Percentiles rank a stretch among this genome's conserved stretches.
Evolutionary conservation across 2,113 vertebrate species (phyloP).

Genomic region (Eclectus roratus): DNA sequence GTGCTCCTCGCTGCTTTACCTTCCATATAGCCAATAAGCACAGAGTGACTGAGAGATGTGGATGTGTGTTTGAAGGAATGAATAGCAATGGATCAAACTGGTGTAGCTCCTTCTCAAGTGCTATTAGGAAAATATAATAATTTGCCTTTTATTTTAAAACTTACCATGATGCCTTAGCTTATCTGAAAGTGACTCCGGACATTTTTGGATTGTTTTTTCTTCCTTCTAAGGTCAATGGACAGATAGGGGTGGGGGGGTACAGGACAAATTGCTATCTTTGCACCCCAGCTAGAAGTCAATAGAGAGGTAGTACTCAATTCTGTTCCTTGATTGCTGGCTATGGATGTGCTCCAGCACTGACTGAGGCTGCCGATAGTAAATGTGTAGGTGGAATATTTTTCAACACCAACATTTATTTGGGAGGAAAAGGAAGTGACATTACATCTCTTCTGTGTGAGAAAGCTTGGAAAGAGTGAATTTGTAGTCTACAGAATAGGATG

Average conservation of each 20-base stretch:
- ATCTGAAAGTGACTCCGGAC: not conserved
- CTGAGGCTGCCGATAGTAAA: not conserved
- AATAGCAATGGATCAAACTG: not conserved
- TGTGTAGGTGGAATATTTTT: not conserved
- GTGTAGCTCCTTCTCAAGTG: not conserved
- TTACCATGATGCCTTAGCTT: not conserved
- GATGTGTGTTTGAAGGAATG: not conserved
- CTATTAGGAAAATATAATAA: not conserved
- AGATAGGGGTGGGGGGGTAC: not conserved
- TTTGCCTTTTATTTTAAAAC: not conserved
- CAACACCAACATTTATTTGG: not conserved
- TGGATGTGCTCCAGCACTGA: not conserved
- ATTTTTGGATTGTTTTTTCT: not conserved
- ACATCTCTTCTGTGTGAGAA: not conserved
- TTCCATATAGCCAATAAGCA: not conserved
- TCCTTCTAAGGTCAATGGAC: not conserved
- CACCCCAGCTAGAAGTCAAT: not conserved
- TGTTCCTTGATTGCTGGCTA: not conserved
- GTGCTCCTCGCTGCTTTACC: constrained; percentile 17
- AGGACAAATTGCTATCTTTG: not conserved
- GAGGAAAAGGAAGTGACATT: not conserved
- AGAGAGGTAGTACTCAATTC: not conserved
- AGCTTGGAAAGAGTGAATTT: not conserved
- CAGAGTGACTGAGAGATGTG: not conserved
- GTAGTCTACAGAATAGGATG: not conserved